Evolutionary conservation across 1,140 invertebrate species (phyloP).

Genomic region (Drosophila subpulchrella): DNA sequence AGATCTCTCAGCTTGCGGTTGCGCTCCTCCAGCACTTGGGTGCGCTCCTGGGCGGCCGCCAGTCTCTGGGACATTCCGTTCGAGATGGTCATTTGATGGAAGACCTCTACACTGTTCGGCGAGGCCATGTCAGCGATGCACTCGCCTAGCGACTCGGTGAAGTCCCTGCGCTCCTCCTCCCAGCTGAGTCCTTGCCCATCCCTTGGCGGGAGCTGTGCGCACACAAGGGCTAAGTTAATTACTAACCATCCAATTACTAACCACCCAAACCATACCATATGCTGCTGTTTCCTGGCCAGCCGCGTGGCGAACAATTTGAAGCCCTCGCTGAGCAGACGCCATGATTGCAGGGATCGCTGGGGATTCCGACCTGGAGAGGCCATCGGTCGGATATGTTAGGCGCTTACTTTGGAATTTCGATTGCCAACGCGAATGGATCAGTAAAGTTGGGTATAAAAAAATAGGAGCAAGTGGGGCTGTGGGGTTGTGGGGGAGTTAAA

Average conservation of each 20-base stretch:
- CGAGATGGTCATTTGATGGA: neutral
- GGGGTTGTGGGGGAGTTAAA: neutral
- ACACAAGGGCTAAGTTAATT: neutral
- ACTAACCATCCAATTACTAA: neutral
- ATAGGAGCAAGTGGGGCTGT: neutral
- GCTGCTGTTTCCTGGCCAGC: neutral
- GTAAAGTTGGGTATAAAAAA: neutral
- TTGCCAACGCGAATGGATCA: neutral
- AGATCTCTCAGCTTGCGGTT: neutral
- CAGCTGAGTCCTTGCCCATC: neutral
- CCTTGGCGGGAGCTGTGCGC: neutral
- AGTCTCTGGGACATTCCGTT: neutral
- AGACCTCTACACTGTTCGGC: neutral
- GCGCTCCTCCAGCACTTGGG: neutral
- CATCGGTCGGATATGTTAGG: neutral
- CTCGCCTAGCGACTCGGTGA: neutral
- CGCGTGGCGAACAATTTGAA: neutral
- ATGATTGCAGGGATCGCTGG: neutral
- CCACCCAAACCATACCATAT: neutral
- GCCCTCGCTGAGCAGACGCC: neutral
- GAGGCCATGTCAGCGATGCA: neutral
- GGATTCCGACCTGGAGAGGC: neutral
- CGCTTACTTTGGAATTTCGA: constrained; percentile 2
- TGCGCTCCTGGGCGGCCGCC: neutral
- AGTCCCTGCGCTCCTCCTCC: neutral